Evolutionary conservation across 2,888 invertebrate genomes (phyloP).

Genomic region (Prenolepis imparis): DNA sequence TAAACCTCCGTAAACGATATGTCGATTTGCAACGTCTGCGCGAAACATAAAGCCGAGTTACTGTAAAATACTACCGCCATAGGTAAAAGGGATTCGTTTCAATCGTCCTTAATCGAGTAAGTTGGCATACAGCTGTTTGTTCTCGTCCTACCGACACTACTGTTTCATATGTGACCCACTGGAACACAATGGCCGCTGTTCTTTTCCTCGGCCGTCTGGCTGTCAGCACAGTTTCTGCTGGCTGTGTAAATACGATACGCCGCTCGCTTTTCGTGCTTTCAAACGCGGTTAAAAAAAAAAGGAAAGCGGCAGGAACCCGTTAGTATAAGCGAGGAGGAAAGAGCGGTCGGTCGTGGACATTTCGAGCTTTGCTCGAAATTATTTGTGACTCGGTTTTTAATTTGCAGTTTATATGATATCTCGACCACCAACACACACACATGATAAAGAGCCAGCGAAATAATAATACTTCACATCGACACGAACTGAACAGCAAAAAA

Average conservation of each 20-base stretch:
- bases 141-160: slow-evolving; percentile 65
- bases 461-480: slow-evolving; percentile 71
- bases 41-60: slow-evolving; percentile 60
- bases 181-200: slow-evolving; percentile 74
- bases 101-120: slow-evolving; percentile 80
- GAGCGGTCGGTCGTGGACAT: slow-evolving; percentile 11
- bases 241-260: slow-evolving; percentile 81
- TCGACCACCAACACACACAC: slow-evolving; percentile 26
- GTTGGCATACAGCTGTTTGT: slow-evolving; percentile 76
- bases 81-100: slow-evolving; percentile 74
- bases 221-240: slow-evolving; percentile 75
- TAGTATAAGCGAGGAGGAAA: slow-evolving; percentile 41
- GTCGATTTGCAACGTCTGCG: slow-evolving; percentile 63
- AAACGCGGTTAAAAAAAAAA: slow-evolving; percentile 76
- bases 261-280: slow-evolving; percentile 78
- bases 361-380: slow-evolving; percentile 68
- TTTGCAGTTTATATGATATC: slow-evolving; percentile 73
- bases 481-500: background rate
- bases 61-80: slow-evolving; percentile 56
- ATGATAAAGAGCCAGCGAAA: slow-evolving; percentile 60
- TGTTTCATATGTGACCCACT: slow-evolving; percentile 76
- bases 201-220: slow-evolving; percentile 70
- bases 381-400: slow-evolving; percentile 76
- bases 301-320: slow-evolving; percentile 56
- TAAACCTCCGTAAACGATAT: slow-evolving; percentile 58